Percentiles rank a stretch among this genome's conserved stretches.
phyloP scores from a whole-genome alignment of 2,113 vertebrate genomes.

The Bufo bufo region DNA sequence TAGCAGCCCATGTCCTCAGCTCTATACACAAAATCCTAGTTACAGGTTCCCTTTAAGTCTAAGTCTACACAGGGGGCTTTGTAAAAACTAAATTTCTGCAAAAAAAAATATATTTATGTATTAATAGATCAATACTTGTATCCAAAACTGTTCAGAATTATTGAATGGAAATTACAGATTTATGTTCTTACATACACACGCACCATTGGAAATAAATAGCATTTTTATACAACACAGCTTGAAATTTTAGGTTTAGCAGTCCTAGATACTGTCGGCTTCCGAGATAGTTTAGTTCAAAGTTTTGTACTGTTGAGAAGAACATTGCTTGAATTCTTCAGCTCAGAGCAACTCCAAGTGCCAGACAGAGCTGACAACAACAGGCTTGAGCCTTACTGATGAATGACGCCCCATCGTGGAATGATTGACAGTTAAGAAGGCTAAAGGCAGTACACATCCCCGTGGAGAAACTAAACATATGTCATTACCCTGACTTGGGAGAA shows the following conservation, averaged over 20 bases:
- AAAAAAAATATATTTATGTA: too few species aligned
- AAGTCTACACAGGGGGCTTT: too few species aligned
- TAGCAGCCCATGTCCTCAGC: too few species aligned
- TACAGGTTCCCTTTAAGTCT: too few species aligned
- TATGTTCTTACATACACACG: too few species aligned
- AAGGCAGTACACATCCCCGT: background rate
- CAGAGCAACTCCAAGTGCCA: background rate
- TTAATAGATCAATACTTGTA: too few species aligned
- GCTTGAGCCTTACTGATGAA: conserved; percentile 4
- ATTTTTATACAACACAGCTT: background rate
- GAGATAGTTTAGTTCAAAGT: background rate
- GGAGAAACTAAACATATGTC: conserved; percentile 4
- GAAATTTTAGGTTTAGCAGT: background rate
- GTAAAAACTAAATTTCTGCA: too few species aligned
- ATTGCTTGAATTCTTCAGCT: background rate
- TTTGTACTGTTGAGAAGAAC: background rate
- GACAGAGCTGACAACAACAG: background rate
- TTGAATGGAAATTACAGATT: too few species aligned
- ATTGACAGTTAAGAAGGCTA: background rate
- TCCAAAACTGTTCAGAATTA: too few species aligned
- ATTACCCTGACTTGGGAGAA: background rate
- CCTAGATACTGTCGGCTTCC: background rate
- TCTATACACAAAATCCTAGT: too few species aligned
- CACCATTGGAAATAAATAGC: background rate
- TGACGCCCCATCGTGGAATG: conserved; percentile 3